phyloP scores from a whole-genome alignment of 2,113 vertebrate genomes.

The Notarius lentiginosus region DNA sequence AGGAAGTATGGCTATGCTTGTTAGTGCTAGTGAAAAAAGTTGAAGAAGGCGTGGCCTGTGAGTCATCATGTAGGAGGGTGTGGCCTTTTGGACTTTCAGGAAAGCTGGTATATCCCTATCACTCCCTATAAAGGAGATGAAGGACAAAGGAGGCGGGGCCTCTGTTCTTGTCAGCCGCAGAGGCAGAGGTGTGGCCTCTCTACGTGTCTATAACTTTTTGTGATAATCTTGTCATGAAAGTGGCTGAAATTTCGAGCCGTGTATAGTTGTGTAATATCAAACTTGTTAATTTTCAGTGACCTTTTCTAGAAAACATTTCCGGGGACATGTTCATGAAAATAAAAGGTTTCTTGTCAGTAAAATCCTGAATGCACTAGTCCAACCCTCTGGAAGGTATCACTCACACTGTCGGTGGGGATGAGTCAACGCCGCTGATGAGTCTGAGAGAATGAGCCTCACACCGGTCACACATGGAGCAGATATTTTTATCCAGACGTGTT shows the following conservation, averaged over 20 bases:
- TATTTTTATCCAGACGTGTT: slow-evolving; percentile 53
- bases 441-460: slow-evolving; percentile 42
- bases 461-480: slow-evolving; percentile 43
- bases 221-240: too few relatives aligned
- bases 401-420: not conserved
- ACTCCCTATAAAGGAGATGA: not conserved
- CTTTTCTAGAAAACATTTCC: not conserved
- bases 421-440: slow-evolving; percentile 32
- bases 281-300: not conserved
- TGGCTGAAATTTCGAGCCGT: not conserved
- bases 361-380: not conserved
- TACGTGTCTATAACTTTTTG: too few relatives aligned
- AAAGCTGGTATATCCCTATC: not conserved
- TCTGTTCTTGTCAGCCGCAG: not conserved
- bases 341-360: not conserved
- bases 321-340: not conserved
- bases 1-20: not conserved
- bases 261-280: not conserved
- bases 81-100: not conserved
- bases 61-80: not conserved
- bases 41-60: not conserved
- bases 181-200: not conserved
- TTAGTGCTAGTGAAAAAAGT: not conserved
- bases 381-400: too few relatives aligned
- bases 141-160: not conserved